phyloP scores from a whole-genome alignment of 2,888 invertebrate genomes.

The Uropetala carovei region DNA sequence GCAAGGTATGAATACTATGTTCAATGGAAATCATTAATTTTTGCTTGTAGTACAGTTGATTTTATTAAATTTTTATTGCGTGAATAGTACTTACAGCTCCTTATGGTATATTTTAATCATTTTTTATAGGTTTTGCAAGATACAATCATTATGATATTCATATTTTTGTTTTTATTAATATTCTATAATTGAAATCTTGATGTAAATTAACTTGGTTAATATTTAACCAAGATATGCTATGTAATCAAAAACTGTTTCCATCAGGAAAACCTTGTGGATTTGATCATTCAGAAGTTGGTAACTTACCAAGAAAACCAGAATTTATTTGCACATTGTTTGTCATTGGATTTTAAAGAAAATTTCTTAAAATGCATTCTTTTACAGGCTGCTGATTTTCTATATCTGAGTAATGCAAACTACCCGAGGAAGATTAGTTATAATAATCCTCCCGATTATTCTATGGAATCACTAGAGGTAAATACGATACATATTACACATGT shows the following conservation, averaged over 20 bases:
- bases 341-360: too few species aligned
- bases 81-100: too few species aligned
- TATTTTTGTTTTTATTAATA: too few species aligned
- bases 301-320: too few species aligned
- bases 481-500: not conserved
- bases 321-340: too few species aligned
- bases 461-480: constrained; percentile 92
- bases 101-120: too few species aligned
- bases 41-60: too few species aligned
- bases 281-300: constrained; percentile 40
- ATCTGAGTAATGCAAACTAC: constrained; percentile 89
- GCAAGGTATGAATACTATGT: constrained; percentile 77
- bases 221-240: not conserved
- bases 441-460: constrained; percentile 87
- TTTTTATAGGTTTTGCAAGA: too few species aligned
- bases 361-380: constrained; percentile 68
- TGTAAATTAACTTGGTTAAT: too few species aligned
- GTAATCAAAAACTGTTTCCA: not conserved
- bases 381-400: constrained; percentile 85
- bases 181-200: too few species aligned
- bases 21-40: constrained; percentile 17
- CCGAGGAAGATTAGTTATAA: constrained; percentile 91
- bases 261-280: constrained; percentile 64
- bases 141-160: too few species aligned
- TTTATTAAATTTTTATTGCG: too few species aligned